Evolutionary conservation across 2,888 invertebrate species (phyloP), one percentile per base, ranked within the genome.

Genomic region (Drosophila paracracens): DNA sequence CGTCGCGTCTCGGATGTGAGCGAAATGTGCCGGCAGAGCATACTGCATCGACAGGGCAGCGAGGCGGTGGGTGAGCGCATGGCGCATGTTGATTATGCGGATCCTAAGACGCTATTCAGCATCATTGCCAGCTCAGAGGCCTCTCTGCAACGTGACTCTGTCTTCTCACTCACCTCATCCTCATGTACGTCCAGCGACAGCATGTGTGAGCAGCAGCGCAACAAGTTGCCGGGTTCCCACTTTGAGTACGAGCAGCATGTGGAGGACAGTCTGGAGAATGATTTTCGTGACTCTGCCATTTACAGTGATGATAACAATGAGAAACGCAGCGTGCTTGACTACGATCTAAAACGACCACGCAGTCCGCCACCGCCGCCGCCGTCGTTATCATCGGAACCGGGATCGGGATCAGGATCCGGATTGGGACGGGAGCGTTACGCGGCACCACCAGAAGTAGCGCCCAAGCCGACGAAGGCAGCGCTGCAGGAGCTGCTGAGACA

Each of bases 51-150:
- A 90, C 97, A 96, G 92, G 97, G 97, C 16, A 97, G 97, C 81
- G 96, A 96, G 79, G 95, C 96, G 70, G 95, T 97, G 79, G 98
- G 98, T 0, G 98, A 97, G 48, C 95, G 98, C 76, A 97, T 98
- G 91, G 98, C 98, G 1, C 96, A 97, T 81, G 96, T 97, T 0
- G 97, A 98, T 91, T 98, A 98, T 86, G 97, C 96, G 0, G 97
- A 97, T 91, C 97, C 97, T 0, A 95, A 95, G 58, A 95, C 96
- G 25, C 95, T 95, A 50, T 82, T 83, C n/a, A 71, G 87, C 50
- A 70, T 82, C 46, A 76, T 79, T 27, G 80, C 75, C 61, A 82
- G 74, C 67, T 92, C 92, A 2, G 90, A 91, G n/a, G 74, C 82
- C 0, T 84, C 88, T 38, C 69, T 91, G 54, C 92, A 93, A 68